Conservation (phyloP, 2,888 invertebrate genomes). For the Gymnosoma rotundatum region DNA sequence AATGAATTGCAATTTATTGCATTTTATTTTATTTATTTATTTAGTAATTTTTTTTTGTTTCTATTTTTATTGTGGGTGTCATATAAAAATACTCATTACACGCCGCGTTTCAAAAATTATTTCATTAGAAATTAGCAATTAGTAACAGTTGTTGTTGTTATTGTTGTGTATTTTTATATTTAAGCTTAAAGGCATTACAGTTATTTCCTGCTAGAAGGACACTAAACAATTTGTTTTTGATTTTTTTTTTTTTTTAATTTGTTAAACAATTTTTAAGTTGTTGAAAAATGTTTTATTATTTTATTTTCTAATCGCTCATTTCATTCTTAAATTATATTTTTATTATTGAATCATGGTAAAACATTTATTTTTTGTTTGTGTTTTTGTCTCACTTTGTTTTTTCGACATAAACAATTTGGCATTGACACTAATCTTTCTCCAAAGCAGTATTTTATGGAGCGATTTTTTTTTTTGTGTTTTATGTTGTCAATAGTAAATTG, state of each 20-base stretch:
- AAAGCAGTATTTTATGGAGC: slow-evolving; percentile 48
- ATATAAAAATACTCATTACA: not conserved
- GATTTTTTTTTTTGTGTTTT: not conserved
- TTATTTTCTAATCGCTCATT: not conserved
- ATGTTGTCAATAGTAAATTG: not conserved
- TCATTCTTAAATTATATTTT: slow-evolving; percentile 7
- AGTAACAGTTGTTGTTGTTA: not conserved
- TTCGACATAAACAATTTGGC: slow-evolving; percentile 31
- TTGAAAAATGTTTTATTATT: not conserved
- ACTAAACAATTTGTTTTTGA: not conserved
- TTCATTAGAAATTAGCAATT: not conserved
- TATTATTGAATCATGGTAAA: slow-evolving; percentile 24
- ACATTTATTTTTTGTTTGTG: slow-evolving; percentile 38
- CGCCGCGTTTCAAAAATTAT: not conserved
- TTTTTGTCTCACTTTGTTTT: slow-evolving; percentile 28
- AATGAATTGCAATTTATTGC: slow-evolving; percentile 26
- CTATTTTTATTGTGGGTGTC: slow-evolving; percentile 23
- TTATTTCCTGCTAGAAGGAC: slow-evolving; percentile 38
- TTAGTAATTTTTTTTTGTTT: not conserved
- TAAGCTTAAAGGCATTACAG: slow-evolving; percentile 4
- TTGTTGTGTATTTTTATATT: not conserved
- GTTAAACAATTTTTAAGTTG: not conserved
- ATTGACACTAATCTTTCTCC: slow-evolving; percentile 55
- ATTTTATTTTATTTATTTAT: slow-evolving; percentile 19
- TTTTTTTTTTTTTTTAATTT: not conserved